These are phyloP conservation scores for Stomorhina lunata DNA, from an alignment of 2,888 invertebrate species.

Conservation along the genomic window DNA sequence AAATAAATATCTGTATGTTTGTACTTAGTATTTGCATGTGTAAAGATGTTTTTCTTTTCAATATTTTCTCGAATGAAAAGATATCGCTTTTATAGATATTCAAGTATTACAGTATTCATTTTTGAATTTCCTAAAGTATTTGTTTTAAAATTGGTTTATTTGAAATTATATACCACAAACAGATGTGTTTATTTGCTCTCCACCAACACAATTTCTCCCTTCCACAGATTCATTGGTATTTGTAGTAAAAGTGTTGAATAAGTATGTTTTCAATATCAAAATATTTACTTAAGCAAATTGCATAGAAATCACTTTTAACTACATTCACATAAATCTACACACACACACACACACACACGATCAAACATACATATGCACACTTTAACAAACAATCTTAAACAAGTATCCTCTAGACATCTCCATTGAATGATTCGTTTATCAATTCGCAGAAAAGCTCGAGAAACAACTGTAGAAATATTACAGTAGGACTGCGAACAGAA, in stretches of 20 bases:
- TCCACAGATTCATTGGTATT: constrained; percentile 7
- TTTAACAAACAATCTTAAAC: constrained; percentile 9
- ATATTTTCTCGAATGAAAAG: background rate
- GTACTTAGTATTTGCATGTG: background rate
- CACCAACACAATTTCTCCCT: background rate
- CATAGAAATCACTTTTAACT: constrained; percentile 63
- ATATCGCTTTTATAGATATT: background rate
- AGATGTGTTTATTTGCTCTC: constrained; percentile 52
- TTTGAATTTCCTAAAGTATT: constrained; percentile 58
- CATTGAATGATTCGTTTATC: no score
- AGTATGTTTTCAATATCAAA: constrained; percentile 61
- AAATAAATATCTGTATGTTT: background rate
- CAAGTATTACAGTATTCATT: constrained; percentile 4
- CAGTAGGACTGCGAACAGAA: no score
- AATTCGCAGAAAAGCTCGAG: no score
- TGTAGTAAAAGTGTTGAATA: constrained; percentile 58
- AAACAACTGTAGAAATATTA: no score
- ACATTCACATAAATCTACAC: constrained; percentile 32
- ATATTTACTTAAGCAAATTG: constrained; percentile 64
- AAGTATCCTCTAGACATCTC: background rate
- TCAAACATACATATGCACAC: no score
- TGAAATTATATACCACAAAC: constrained; percentile 52
- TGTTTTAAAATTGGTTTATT: constrained; percentile 57
- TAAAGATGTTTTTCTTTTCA: background rate
- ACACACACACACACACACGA: background rate